Conservation (phyloP, 2,113 vertebrate species). For the Aldabrachelys gigantea region DNA sequence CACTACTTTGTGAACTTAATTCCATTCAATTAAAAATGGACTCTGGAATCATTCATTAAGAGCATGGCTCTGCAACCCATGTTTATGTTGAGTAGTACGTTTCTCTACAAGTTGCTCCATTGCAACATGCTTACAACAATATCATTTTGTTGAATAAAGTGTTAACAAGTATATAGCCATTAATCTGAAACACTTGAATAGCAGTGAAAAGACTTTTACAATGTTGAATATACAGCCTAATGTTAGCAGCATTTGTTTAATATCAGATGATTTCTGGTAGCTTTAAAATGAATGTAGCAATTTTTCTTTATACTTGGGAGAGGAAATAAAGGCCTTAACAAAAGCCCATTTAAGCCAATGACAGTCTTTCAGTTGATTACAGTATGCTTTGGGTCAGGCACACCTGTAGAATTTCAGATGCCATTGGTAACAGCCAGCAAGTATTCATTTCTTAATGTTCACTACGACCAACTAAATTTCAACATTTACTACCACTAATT, state of each 20-base stretch:
- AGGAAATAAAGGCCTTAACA: too few species aligned
- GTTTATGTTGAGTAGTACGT: neutral
- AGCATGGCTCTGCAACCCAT: neutral
- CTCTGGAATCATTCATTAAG: neutral
- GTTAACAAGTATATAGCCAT: fast-evolving
- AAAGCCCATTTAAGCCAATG: neutral
- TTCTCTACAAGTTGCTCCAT: neutral
- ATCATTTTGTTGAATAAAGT: neutral
- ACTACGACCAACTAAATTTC: neutral
- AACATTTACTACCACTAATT: neutral
- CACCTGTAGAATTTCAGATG: neutral
- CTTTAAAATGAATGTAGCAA: neutral
- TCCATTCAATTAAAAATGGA: neutral
- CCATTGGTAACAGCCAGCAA: neutral
- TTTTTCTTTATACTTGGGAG: neutral
- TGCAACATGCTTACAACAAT: neutral
- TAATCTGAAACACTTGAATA: fast-evolving
- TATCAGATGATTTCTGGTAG: too few species aligned
- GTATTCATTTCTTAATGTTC: neutral
- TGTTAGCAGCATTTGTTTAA: too few species aligned
- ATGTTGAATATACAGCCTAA: too few species aligned
- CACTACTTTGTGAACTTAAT: neutral
- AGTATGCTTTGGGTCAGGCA: neutral
- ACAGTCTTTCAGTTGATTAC: neutral
- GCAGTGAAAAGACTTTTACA: neutral